A percentile compares a stretch with the other conserved stretches of the same genome.
These are phyloP conservation scores for Propithecus coquereli DNA, from an alignment of 2,113 vertebrate genomes.

Conservation along the genomic window DNA sequence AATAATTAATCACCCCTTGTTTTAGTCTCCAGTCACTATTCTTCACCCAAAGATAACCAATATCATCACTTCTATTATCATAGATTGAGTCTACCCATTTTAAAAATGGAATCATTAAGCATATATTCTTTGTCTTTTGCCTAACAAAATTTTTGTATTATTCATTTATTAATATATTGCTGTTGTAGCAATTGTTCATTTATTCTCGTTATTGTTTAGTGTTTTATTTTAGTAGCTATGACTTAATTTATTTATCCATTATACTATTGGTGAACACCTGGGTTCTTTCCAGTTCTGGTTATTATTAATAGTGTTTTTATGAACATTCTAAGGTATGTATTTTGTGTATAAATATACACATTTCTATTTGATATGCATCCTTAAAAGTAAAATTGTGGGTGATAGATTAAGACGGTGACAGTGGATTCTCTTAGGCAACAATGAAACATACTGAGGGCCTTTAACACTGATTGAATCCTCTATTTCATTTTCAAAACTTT, in stretches of 20 bases:
- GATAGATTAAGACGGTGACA: not conserved
- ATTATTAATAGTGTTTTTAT: not conserved
- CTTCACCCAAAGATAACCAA: not conserved
- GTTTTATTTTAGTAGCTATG: not conserved
- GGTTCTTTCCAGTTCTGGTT: not conserved
- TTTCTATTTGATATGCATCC: not conserved
- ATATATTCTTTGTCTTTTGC: not conserved
- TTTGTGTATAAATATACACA: not conserved
- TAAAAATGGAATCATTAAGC: not conserved
- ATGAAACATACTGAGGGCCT: not conserved
- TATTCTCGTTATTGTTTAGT: not conserved
- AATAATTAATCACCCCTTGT: not conserved
- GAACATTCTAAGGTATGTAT: not conserved
- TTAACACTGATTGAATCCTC: not conserved
- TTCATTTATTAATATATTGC: not conserved
- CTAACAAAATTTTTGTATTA: not conserved
- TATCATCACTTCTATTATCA: not conserved
- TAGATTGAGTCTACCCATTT: not conserved
- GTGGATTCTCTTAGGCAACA: not conserved
- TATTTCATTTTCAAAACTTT: slow-evolving; percentile 47
- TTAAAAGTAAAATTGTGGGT: not conserved
- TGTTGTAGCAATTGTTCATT: not conserved
- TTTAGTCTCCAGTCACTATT: not conserved
- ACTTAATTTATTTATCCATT: not conserved
- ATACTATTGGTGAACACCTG: not conserved